A percentile compares a stretch with the other conserved stretches of the same genome.
These are phyloP conservation scores for Oscheius onirici DNA, from an alignment of 2,888 invertebrate genomes.

Conservation along the genomic window DNA sequence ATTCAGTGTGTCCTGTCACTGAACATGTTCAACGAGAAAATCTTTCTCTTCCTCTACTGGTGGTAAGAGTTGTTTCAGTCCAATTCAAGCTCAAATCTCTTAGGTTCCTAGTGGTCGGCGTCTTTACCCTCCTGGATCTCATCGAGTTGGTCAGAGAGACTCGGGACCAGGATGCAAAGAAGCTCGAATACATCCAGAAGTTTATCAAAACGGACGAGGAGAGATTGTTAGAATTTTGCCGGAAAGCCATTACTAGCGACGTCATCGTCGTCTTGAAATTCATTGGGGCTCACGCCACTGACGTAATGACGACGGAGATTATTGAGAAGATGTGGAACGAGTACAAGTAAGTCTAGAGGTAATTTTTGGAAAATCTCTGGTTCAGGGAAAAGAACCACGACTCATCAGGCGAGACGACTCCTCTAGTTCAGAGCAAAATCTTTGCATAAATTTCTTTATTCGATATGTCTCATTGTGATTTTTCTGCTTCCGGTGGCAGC, in stretches of 20 bases:
- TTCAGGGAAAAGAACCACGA: too few relatives aligned
- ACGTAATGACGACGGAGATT: conserved; percentile 33
- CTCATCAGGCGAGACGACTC: too few relatives aligned
- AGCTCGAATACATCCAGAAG: conserved; percentile 41
- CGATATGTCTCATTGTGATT: neutral
- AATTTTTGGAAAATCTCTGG: too few relatives aligned
- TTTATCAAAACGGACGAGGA: conserved; percentile 44
- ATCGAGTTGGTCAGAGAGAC: conserved; percentile 43
- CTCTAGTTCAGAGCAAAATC: too few relatives aligned
- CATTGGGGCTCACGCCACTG: conserved; percentile 57
- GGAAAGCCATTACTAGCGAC: conserved; percentile 49
- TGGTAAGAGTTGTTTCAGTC: conserved; percentile 38
- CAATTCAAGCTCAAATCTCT: neutral
- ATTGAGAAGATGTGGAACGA: too few relatives aligned
- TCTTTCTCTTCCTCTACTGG: conserved; percentile 67
- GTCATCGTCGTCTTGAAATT: conserved; percentile 51
- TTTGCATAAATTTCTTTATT: too few relatives aligned
- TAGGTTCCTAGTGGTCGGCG: conserved; percentile 45
- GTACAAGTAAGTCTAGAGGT: too few relatives aligned
- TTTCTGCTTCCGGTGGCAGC: conserved; percentile 28
- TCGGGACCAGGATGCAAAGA: conserved; percentile 26
- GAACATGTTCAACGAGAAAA: conserved; percentile 70
- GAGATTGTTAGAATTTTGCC: conserved; percentile 50
- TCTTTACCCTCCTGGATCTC: conserved; percentile 48
- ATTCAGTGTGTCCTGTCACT: conserved; percentile 59